Conservation (phyloP, 2,113 vertebrate species). For the Agelaius tricolor region DNA sequence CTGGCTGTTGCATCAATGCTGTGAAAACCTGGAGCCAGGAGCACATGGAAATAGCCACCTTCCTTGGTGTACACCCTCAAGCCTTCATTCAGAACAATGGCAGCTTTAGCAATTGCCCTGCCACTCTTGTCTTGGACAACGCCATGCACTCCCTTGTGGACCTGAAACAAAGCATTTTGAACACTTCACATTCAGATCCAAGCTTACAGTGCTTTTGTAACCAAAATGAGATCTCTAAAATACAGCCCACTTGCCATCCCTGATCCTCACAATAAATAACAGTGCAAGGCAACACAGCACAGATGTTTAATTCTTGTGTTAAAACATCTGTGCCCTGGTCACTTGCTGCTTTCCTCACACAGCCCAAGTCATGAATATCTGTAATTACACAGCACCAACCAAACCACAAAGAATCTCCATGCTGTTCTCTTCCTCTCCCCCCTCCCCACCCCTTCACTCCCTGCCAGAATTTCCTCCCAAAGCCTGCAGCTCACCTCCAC, state of each 20-base stretch:
- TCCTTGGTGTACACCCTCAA: slow-evolving; percentile 82
- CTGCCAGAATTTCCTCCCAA: not conserved
- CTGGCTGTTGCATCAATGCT: slow-evolving; percentile 88
- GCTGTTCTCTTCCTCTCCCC: not conserved
- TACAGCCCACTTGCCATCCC: not conserved
- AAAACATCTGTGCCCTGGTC: not conserved
- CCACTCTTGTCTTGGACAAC: slow-evolving; percentile 89
- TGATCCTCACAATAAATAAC: not conserved
- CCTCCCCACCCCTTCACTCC: not conserved
- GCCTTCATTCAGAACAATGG: slow-evolving; percentile 86
- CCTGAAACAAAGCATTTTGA: slow-evolving; percentile 73
- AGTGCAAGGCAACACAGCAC: not conserved
- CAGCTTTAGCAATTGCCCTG: slow-evolving; percentile 87
- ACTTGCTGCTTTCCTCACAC: not conserved
- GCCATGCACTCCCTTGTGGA: slow-evolving; percentile 93
- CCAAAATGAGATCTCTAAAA: not conserved
- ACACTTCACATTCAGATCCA: not conserved
- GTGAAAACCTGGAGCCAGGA: slow-evolving; percentile 90
- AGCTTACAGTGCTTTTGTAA: not conserved
- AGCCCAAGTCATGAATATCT: not conserved
- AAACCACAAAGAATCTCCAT: not conserved
- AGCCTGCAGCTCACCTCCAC: slow-evolving; percentile 85
- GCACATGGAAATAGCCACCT: slow-evolving; percentile 90
- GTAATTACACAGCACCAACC: not conserved
- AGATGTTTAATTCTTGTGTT: not conserved